Percentiles rank a stretch among this genome's conserved stretches.
phyloP scores from a whole-genome alignment of 2,797 vertebrate genomes.

The Protosalanx chinensis region DNA sequence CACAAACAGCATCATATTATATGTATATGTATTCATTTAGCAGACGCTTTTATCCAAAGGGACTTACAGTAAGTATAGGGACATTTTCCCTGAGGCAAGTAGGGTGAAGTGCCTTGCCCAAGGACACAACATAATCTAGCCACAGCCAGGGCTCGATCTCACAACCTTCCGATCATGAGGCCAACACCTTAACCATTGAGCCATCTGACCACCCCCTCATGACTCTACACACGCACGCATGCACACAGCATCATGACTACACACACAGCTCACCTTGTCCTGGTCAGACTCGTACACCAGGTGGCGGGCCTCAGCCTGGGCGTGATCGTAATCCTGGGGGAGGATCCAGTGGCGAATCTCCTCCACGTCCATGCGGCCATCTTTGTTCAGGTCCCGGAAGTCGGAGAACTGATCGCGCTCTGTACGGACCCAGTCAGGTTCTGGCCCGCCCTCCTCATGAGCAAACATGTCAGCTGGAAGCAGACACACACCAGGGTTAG shows the following conservation, averaged over 20 bases:
- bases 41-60: too few relatives aligned
- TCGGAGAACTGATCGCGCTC: slow-evolving; percentile 97
- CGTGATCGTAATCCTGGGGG: slow-evolving; percentile 95
- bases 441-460: slow-evolving; percentile 88
- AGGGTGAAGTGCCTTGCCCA: too few relatives aligned
- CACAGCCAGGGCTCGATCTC: too few relatives aligned
- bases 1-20: background rate
- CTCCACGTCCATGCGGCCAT: slow-evolving; percentile 92
- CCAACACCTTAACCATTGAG: too few relatives aligned
- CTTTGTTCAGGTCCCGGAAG: slow-evolving; percentile 95
- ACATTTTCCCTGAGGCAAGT: too few relatives aligned
- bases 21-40: too few relatives aligned
- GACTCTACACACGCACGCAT: too few relatives aligned
- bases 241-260: background rate
- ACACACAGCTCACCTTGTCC: slow-evolving; percentile 80
- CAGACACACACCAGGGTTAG: background rate
- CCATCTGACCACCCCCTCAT: too few relatives aligned
- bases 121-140: too few relatives aligned
- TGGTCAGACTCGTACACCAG: slow-evolving; percentile 92
- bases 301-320: slow-evolving; percentile 92
- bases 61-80: too few relatives aligned
- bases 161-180: too few relatives aligned
- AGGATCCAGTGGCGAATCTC: slow-evolving; percentile 98
- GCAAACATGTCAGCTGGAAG: slow-evolving; percentile 96
- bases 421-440: slow-evolving; percentile 93